Percentiles rank a stretch among this genome's conserved stretches.
phyloP scores from a whole-genome alignment of 2,113 vertebrate species.

The Gasterosteus nipponicus region DNA sequence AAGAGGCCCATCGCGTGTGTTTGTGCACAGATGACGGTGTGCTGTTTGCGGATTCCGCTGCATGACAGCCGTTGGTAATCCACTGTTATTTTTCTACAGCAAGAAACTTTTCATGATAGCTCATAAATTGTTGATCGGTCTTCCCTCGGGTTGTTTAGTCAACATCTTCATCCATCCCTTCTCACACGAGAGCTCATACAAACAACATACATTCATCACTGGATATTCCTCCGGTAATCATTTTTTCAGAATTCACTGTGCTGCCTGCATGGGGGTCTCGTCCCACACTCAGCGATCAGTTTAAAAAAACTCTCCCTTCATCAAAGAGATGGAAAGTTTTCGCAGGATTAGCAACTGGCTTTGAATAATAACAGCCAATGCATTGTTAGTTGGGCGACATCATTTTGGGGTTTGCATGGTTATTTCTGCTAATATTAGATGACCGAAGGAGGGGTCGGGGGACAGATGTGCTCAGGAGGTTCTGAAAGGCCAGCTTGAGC shows the following conservation, averaged over 20 bases:
- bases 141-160: constrained; percentile 58
- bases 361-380: constrained; percentile 8
- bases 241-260: constrained; percentile 14
- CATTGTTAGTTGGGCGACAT: constrained; percentile 16
- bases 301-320: constrained; percentile 1
- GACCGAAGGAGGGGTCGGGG: not conserved
- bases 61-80: constrained; percentile 49
- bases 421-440: constrained; percentile 7
- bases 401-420: constrained; percentile 25
- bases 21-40: constrained; percentile 1
- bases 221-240: constrained; percentile 14
- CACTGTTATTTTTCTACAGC: constrained; percentile 46
- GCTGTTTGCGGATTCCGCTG: constrained; percentile 19
- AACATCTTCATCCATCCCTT: constrained; percentile 56
- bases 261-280: constrained; percentile 23
- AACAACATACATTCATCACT: constrained; percentile 52
- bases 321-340: constrained; percentile 11
- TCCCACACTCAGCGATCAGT: constrained; percentile 20
- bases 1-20: not conserved
- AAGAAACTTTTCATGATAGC: constrained; percentile 58
- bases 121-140: constrained; percentile 60
- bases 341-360: constrained; percentile 23
- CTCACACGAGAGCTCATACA: constrained; percentile 15
- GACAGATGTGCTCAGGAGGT: constrained; percentile 10
- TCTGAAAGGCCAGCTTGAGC: constrained; percentile 14